Evolutionary conservation across 1,140 invertebrate genomes (phyloP), one percentile per base, ranked within the genome.

Genomic region (Ruditapes philippinarum): DNA sequence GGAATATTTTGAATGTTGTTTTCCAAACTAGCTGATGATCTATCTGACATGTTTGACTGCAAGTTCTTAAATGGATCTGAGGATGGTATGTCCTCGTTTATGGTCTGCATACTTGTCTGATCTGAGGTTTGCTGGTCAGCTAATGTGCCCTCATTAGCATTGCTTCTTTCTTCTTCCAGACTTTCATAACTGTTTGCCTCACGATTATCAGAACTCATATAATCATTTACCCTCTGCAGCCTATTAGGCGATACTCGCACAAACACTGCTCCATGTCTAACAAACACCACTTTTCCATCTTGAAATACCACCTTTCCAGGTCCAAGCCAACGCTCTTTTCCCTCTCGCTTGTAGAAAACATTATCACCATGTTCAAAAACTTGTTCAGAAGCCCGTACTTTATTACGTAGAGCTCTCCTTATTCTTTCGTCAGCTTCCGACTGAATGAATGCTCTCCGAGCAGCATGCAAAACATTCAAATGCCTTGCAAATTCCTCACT

Each of bases 331-430:
- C 57, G 62, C 22, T 87, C 70, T 36, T 65, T 25, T 12, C 80
- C 90, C 36, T 89, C 83, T 82, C n/a, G 25, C 25, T 91, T 91
- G 79, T 91, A 91, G 51, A 86, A 91, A 9, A 91, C 90, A 65
- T 40, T 19, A 45, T 91, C 88, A n/a, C 90, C 90, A 81, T 81
- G 40, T 38, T 90, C 70, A 68, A 78, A 90, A 9, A 82, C n/a
- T 60, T 90, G 82, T 82, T 91, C 88, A n/a, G 83, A 82, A 33
- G 62, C 83, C 85, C 90, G 85, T 54, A 91, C 81, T 60, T 91
- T 89, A 57, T 79, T 54, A 60, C 88, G 40, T 0, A 91, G 51
- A 51, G 87, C 87, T 65, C 60, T 33, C 65, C 88, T 80, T 33
- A 91, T 73, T 42, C 78, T 89, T 76, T 90, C 65, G 83, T 62